Conservation (phyloP, 1,140 invertebrate species). For the Cheumatopsyche charites region DNA sequence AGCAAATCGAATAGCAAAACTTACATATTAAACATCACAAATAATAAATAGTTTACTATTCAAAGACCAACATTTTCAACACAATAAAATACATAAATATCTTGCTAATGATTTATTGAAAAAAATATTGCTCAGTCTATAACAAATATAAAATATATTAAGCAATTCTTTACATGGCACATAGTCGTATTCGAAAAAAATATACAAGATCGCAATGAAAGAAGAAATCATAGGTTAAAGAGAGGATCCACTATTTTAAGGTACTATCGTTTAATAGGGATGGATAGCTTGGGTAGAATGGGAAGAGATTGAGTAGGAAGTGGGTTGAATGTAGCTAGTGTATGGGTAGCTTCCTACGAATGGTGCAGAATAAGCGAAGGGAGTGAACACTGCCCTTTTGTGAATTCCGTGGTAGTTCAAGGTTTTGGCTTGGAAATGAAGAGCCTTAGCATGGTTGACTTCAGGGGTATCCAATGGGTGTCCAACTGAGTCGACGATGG, state of each 20-base stretch:
- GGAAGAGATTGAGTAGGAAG: constrained; percentile 43
- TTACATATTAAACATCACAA: too few species aligned
- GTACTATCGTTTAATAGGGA: too few species aligned
- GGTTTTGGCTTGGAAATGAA: constrained; percentile 55
- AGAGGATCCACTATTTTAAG: too few species aligned
- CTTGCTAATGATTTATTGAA: constrained; percentile 3
- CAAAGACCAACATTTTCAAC: too few species aligned
- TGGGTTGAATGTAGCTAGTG: constrained; percentile 49
- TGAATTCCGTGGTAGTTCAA: constrained; percentile 50
- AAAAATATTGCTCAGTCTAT: constrained; percentile 4
- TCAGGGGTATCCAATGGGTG: constrained; percentile 56
- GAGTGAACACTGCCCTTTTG: constrained; percentile 50
- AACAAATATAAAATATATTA: background rate
- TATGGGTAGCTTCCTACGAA: constrained; percentile 50
- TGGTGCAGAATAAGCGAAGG: constrained; percentile 46
- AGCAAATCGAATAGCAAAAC: too few species aligned
- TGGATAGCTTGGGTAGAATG: too few species aligned
- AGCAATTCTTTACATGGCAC: too few species aligned
- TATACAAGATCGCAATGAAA: too few species aligned
- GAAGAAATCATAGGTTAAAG: too few species aligned
- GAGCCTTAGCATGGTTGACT: constrained; percentile 58
- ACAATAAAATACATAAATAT: background rate
- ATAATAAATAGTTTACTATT: too few species aligned
- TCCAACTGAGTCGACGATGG: constrained; percentile 51
- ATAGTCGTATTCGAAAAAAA: too few species aligned